These are phyloP conservation scores for Odontamblyopus lacepedii DNA, from an alignment of 2,797 vertebrate genomes.

Conservation along the genomic window DNA sequence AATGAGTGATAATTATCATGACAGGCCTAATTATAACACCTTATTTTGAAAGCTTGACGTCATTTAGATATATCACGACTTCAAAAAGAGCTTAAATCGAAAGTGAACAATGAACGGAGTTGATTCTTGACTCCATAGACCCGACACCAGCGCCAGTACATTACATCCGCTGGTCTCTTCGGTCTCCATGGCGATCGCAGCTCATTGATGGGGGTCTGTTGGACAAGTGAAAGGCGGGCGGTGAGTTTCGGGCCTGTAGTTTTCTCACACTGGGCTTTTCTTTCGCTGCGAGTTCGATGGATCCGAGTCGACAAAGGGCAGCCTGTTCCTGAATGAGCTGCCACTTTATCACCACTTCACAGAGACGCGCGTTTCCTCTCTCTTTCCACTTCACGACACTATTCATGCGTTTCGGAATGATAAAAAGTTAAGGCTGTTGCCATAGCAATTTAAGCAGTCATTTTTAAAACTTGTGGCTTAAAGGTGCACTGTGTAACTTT, in stretches of 20 bases:
- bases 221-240: slow-evolving; percentile 62
- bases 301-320: slow-evolving; percentile 66
- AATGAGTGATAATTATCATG: too few species aligned
- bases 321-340: slow-evolving; percentile 64
- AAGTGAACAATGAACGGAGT: not conserved
- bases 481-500: too few species aligned
- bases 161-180: slow-evolving; percentile 28
- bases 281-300: slow-evolving; percentile 56
- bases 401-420: too few species aligned
- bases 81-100: not conserved
- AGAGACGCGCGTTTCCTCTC: slow-evolving; percentile 48
- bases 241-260: slow-evolving; percentile 56
- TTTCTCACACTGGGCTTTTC: slow-evolving; percentile 65
- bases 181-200: slow-evolving; percentile 46
- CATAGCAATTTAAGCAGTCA: too few species aligned
- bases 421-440: too few species aligned
- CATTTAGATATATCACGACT: not conserved
- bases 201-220: slow-evolving; percentile 42
- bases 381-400: slow-evolving; percentile 57
- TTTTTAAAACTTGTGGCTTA: too few species aligned
- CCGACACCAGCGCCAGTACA: slow-evolving; percentile 23
- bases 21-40: too few species aligned
- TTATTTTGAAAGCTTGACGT: too few species aligned
- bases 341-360: slow-evolving; percentile 71
- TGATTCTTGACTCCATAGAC: not conserved